Evolutionary conservation across 2,888 invertebrate genomes (phyloP), one percentile per base, ranked within the genome.

Genomic region (Aproaerema taeniolella): DNA sequence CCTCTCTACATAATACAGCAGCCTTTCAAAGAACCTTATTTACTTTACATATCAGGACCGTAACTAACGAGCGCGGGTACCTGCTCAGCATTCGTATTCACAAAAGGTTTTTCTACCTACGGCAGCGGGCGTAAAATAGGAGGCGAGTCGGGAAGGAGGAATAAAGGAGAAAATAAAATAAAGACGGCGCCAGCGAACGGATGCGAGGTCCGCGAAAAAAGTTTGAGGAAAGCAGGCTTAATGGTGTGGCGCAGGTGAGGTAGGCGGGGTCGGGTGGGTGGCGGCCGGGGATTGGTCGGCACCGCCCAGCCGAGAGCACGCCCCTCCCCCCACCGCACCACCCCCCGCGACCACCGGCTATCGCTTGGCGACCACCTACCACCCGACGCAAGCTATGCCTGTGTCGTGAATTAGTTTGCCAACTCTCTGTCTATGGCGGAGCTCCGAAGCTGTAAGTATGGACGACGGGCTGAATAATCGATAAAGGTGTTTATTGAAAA

Each of bases 401-500:
- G 82, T 83, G 85, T 85, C 81, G 85, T 74, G 83, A 83, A 85
- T 86, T 86, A 86, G 85, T 86, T 83, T 82, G 79, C 80, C 76
- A 86, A 86, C 85, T 86, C 81, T 81, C 80, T 82, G 85, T 86
- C 85, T 83, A 83, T 85, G 82, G 81, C 82, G 81, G 75, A 75
- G 81, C 80, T 74, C 71, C 67, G 71, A 69, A 72, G 70, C 74
- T 82, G 83, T 86, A 83, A 83, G 85, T 85, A 85, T 83, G 80
- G 83, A 81, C 78, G 81, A 65, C 79, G 74, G 67, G 66, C 78
- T 83, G 83, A 85, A 86, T 86, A 86, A 86, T 86, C 85, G 83
- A 86, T 86, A 86, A 81, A 85, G 85, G 85, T 85, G 85, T 86
- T 86, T 86, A 85, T 86, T 86, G 85, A 85, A 85, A 83, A 82